These are phyloP conservation scores for Ruditapes philippinarum DNA, from an alignment of 1,140 invertebrate species.

Conservation along the genomic window DNA sequence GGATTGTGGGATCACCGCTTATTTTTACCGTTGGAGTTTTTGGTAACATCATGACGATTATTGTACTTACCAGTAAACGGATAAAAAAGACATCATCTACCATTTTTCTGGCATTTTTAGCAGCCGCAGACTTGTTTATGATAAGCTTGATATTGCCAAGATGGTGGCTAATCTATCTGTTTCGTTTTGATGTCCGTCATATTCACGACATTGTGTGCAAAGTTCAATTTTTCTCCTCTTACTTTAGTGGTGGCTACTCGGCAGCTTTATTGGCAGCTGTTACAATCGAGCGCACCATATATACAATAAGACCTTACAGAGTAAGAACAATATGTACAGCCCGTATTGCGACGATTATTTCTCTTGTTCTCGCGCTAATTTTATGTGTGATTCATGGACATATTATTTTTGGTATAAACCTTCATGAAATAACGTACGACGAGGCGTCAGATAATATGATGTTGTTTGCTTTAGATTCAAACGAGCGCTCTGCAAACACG, in stretches of 20 bases:
- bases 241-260: constrained; percentile 60
- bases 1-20: constrained; percentile 38
- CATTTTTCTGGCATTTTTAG: constrained; percentile 66
- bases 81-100: constrained; percentile 43
- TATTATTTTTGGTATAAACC: background rate
- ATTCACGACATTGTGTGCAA: constrained; percentile 64
- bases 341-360: background rate
- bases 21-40: constrained; percentile 69
- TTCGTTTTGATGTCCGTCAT: constrained; percentile 66
- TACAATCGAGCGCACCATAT: constrained; percentile 73
- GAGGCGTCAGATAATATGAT: background rate
- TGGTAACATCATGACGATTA: constrained; percentile 69
- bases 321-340: constrained; percentile 50
- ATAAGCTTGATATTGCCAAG: constrained; percentile 68
- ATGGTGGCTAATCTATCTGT: constrained; percentile 65
- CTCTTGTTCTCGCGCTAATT: background rate
- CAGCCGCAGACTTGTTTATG: constrained; percentile 66
- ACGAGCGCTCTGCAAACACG: background rate
- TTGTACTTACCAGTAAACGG: constrained; percentile 32
- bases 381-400: background rate
- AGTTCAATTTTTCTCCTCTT: constrained; percentile 64
- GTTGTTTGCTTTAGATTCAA: background rate
- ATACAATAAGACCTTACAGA: constrained; percentile 70
- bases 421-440: background rate
- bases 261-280: constrained; percentile 71